Conservation (phyloP, 2,797 vertebrate species). For the Anniella stebbinsi region DNA sequence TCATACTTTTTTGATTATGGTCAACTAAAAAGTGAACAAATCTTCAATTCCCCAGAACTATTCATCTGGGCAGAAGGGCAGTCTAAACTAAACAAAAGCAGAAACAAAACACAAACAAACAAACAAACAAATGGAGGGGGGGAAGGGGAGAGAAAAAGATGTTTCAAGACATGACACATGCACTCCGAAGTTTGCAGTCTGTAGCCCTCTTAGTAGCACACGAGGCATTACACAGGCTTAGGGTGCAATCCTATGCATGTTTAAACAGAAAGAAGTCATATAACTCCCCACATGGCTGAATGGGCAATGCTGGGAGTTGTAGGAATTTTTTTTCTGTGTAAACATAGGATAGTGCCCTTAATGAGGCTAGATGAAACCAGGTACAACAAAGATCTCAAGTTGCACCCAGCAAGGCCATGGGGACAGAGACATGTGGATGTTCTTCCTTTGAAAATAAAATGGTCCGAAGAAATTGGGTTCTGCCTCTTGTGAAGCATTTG, state of each 20-base stretch:
- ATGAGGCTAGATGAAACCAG: not conserved
- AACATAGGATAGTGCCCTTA: not conserved
- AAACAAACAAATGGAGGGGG: not conserved
- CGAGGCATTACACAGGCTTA: not conserved
- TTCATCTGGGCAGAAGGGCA: not conserved
- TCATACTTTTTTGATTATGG: not conserved
- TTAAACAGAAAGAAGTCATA: too few relatives aligned
- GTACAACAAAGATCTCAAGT: not conserved
- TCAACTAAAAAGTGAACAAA: not conserved
- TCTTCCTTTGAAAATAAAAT: not conserved
- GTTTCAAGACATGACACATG: not conserved
- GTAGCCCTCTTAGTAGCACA: not conserved
- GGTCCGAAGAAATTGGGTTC: not conserved
- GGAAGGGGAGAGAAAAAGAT: too few relatives aligned
- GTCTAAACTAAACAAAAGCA: not conserved
- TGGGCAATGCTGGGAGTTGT: too few relatives aligned
- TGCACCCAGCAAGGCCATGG: not conserved
- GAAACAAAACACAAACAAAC: too few relatives aligned
- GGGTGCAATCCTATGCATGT: too few relatives aligned
- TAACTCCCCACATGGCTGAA: too few relatives aligned
- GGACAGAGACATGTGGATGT: not conserved
- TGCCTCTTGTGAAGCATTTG: too few relatives aligned
- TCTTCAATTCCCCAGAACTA: not conserved
- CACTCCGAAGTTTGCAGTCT: not conserved
- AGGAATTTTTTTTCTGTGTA: too few relatives aligned